A percentile compares a stretch with the other conserved stretches of the same genome.
phyloP scores from a whole-genome alignment of 2,113 vertebrate genomes.

The Tetrax tetrax region DNA sequence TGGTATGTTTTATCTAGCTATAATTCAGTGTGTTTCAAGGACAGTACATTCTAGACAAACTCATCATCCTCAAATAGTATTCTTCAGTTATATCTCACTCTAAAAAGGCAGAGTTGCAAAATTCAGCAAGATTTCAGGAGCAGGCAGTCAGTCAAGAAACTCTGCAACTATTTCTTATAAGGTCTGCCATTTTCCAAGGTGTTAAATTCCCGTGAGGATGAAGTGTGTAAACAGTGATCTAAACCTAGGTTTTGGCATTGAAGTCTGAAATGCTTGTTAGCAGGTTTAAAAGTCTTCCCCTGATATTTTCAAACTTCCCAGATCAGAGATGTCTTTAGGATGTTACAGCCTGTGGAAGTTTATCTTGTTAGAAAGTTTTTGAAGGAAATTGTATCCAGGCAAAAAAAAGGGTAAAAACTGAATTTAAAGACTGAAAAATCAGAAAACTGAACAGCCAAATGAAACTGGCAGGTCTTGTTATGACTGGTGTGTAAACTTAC shows the following conservation, averaged over 20 bases:
- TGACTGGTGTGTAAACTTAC: not conserved
- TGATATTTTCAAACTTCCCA: not conserved
- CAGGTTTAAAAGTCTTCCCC: not conserved
- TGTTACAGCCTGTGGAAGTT: not conserved
- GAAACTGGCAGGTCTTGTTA: not conserved
- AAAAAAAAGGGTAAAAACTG: not conserved
- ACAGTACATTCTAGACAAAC: not conserved
- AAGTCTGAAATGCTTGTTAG: not conserved
- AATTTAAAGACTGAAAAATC: not conserved
- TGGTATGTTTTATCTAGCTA: not conserved
- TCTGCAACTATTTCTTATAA: not conserved
- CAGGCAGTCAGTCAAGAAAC: not conserved
- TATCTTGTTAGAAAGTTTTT: not conserved
- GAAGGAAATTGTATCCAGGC: not conserved
- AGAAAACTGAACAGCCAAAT: not conserved
- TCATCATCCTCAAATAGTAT: not conserved
- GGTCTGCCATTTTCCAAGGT: not conserved
- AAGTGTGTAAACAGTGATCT: not conserved
- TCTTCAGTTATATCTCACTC: not conserved
- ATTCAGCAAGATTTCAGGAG: not conserved
- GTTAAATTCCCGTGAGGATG: not conserved
- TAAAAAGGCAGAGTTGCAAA: not conserved
- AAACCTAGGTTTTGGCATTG: not conserved
- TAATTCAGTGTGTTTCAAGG: not conserved
- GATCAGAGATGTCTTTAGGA: not conserved